Evolutionary conservation across 1,140 invertebrate species (phyloP).

Genomic region (Varroa destructor): DNA sequence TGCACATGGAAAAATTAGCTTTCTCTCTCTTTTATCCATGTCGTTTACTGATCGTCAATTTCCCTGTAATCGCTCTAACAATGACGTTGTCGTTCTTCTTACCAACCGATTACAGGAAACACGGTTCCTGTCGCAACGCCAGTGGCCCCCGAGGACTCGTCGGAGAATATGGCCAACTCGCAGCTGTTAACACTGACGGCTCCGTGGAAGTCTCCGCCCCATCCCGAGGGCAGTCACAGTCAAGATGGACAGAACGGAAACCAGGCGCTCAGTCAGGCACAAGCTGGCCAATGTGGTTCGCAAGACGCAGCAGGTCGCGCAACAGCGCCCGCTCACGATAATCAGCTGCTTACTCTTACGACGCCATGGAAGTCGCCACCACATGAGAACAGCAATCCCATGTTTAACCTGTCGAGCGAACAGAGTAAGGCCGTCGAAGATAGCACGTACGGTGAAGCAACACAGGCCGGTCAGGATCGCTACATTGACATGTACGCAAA

Average conservation of each 20-base stretch:
- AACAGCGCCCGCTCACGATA: conserved; percentile 5
- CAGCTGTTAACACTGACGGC: conserved; percentile 23
- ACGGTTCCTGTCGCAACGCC: conserved; percentile 23
- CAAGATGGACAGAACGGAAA: conserved; percentile 1
- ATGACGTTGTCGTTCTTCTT: too few species aligned
- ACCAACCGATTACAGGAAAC: background rate
- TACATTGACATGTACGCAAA: conserved; percentile 1
- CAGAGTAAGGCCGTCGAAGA: background rate
- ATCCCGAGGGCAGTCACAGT: conserved; percentile 7
- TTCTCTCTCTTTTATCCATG: too few species aligned
- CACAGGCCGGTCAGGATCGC: conserved; percentile 6
- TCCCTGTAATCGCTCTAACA: too few species aligned
- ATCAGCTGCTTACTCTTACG: background rate
- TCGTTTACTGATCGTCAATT: too few species aligned
- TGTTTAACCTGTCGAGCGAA: too few species aligned
- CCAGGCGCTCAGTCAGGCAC: background rate
- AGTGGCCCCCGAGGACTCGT: conserved; percentile 21
- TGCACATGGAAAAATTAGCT: too few species aligned
- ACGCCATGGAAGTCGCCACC: background rate
- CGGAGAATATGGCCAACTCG: conserved; percentile 14
- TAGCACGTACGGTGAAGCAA: conserved; percentile 4
- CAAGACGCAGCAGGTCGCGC: background rate
- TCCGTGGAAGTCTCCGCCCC: conserved; percentile 15
- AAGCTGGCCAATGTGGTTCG: background rate
- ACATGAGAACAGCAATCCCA: background rate